phyloP scores from a whole-genome alignment of 2,888 invertebrate species.

The Eutolmus rufibarbis region DNA sequence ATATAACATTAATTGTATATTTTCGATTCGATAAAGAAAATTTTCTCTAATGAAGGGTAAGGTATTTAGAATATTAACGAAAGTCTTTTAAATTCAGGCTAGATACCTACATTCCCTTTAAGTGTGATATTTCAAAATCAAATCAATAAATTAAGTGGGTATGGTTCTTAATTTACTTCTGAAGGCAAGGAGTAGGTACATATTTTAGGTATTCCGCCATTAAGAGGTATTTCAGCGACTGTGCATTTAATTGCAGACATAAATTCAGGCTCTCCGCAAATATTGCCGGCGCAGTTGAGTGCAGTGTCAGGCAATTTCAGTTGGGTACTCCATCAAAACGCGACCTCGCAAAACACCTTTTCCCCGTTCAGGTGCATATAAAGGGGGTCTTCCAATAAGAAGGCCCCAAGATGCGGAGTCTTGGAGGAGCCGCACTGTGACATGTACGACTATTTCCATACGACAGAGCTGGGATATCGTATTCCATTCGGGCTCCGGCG shows the following conservation, averaged over 20 bases:
- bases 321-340: neutral
- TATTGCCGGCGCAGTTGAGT: neutral
- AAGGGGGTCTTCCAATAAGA: neutral
- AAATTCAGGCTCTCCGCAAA: neutral
- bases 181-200: neutral
- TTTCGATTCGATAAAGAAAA: too few species aligned
- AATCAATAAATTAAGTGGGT: too few species aligned
- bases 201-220: neutral
- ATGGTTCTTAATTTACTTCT: neutral
- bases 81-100: too few species aligned
- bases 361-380: conserved; percentile 5
- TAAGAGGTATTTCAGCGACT: neutral
- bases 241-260: neutral
- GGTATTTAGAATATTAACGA: too few species aligned
- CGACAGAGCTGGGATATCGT: conserved; percentile 6
- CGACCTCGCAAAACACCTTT: neutral
- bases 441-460: neutral
- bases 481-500: neutral
- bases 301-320: neutral
- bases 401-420: neutral
- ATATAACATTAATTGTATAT: too few species aligned
- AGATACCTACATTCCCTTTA: too few species aligned
- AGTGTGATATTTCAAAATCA: too few species aligned
- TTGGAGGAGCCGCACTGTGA: neutral
- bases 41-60: too few species aligned